These are phyloP conservation scores for Nerophis ophidion DNA, from an alignment of 2,113 vertebrate genomes.

Conservation along the genomic window DNA sequence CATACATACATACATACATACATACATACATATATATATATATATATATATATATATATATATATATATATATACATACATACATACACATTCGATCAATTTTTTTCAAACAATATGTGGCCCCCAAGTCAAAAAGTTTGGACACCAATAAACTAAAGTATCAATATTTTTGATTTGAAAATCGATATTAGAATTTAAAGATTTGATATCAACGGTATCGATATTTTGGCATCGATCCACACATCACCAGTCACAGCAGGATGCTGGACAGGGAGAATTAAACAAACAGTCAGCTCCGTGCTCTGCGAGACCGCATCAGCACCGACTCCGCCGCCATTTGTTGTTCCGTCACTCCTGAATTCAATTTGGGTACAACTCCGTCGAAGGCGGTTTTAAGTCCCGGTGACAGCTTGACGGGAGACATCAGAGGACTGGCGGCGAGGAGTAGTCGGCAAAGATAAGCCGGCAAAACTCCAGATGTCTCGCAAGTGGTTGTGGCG, in stretches of 20 bases:
- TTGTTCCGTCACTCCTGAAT: background rate
- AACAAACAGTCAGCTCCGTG: background rate
- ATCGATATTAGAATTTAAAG: too few relatives aligned
- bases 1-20: too few relatives aligned
- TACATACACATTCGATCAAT: too few relatives aligned
- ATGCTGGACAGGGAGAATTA: constrained; percentile 20
- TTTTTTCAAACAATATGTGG: too few relatives aligned
- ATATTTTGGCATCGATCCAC: too few relatives aligned
- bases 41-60: too few relatives aligned
- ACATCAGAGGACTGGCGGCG: background rate
- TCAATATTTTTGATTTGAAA: too few relatives aligned
- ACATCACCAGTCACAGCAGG: constrained; percentile 15
- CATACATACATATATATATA: too few relatives aligned
- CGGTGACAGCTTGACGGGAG: background rate
- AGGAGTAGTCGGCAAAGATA: background rate
- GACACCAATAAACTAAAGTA: too few relatives aligned
- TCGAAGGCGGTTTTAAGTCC: background rate
- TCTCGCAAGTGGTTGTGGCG: constrained; percentile 22
- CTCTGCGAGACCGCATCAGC: background rate
- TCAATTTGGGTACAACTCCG: background rate
- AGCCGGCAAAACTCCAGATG: constrained; percentile 1
- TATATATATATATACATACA: too few relatives aligned
- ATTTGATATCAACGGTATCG: too few relatives aligned
- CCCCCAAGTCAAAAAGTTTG: too few relatives aligned
- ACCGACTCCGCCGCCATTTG: background rate